Conservation (phyloP, 2,113 vertebrate species). For the Pteruthius melanotis region DNA sequence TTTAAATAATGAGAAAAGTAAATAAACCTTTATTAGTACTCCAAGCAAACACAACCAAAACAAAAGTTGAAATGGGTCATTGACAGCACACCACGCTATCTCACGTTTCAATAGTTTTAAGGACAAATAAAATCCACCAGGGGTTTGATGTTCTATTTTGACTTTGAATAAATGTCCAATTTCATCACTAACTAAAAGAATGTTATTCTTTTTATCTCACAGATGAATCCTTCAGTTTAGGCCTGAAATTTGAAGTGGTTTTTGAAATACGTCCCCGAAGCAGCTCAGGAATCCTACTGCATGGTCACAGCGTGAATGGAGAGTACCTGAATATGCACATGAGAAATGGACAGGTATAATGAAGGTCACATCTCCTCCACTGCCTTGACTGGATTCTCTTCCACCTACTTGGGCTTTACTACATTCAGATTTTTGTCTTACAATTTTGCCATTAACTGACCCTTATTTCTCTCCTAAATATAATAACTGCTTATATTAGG, state of each 20-base stretch:
- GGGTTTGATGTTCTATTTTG: background rate
- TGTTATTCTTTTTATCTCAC: background rate
- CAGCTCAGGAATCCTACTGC: constrained; percentile 85
- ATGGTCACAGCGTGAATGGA: constrained; percentile 76
- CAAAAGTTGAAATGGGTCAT: background rate
- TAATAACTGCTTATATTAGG: background rate
- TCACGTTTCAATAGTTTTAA: background rate
- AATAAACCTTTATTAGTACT: background rate
- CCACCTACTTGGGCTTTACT: background rate
- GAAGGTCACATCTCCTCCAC: background rate
- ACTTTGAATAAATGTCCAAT: background rate
- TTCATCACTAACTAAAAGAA: background rate
- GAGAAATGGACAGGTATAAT: constrained; percentile 81
- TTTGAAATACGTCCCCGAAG: constrained; percentile 91
- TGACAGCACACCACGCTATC: background rate
- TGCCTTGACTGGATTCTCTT: background rate
- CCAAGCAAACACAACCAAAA: background rate
- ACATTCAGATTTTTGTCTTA: background rate
- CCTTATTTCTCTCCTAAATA: background rate
- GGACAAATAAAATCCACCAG: background rate
- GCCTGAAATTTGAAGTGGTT: constrained; percentile 84
- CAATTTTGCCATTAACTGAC: background rate
- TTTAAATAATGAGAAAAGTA: background rate
- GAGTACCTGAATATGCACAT: constrained; percentile 86
- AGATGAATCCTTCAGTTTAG: constrained; percentile 89